Base-by-base conservation (phyloP, 2,113 vertebrate genomes). In the Zapornia atra region DNA sequence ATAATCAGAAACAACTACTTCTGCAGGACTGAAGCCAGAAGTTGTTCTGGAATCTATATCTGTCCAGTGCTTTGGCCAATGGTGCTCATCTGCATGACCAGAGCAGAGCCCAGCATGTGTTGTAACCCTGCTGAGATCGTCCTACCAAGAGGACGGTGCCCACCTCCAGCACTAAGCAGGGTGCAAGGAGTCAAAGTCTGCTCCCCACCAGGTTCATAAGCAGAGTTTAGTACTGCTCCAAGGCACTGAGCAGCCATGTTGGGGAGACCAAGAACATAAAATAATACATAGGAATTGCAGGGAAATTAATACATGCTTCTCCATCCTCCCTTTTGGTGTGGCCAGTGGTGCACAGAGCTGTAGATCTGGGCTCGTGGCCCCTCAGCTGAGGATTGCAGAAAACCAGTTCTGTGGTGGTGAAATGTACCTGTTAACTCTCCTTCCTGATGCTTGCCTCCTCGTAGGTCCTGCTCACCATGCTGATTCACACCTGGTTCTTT, bases 401-500 rank as follows among this genome's bases (percentile, higher is more conserved):
- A 25, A 0, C 0, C 6, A 6, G 12, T 24, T 57, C 38, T n/a
- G 12, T 14, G 0, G 0, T 12, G 20, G 2, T 44, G 18, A 81
- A 78, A 57, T 11, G 6, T 7, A 33, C 24, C 11, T 51, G 79
- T 50, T 33, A 8, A 28, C 88, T 61, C 29, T 72, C 5, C 24
- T 36, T 46, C 40, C 44, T 77, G 20, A 20, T 15, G 9, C 73
- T 61, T 88, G 13, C 24, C 31, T n/a, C 73, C 64, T 15, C 4
- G 1, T 16, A 96, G 96, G 86, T 91, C 46, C 90, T 34, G 82
- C 13, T 54, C 64, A 83, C 48, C 71, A 96, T 97, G 95, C 77
- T 92, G 85, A 33, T 88, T 29, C 90, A 8, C 44, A 36, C 53
- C 28, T 95, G 71, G 59, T 38, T 93, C 85, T 81, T 96, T 31